Evolutionary conservation across 2,888 invertebrate species (phyloP).

Genomic region (Apotomis turbidana): DNA sequence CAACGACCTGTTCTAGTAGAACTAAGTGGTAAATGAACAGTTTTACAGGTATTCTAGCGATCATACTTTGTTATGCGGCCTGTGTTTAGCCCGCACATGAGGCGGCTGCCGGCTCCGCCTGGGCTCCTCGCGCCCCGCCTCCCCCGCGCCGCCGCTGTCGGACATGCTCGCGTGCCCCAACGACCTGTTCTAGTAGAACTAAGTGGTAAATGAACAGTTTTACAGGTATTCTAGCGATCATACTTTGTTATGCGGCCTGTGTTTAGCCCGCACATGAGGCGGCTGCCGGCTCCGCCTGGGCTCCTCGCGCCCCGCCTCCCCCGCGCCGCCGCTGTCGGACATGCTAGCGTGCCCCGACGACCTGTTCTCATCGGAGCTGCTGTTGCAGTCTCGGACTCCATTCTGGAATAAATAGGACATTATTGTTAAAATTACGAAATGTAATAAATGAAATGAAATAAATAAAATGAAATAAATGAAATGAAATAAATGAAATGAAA

Average conservation of each 20-base stretch:
- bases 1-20: too few relatives aligned
- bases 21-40: not conserved
- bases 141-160: too few relatives aligned
- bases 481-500: not conserved
- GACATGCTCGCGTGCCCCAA: constrained; percentile 87
- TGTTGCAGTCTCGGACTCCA: constrained; percentile 89
- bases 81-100: constrained; percentile 86
- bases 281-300: constrained; percentile 85
- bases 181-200: too few relatives aligned
- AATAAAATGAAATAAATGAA: not conserved
- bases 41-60: too few relatives aligned
- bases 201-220: not conserved
- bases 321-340: constrained; percentile 93
- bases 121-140: constrained; percentile 66
- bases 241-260: constrained; percentile 85
- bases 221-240: too few relatives aligned
- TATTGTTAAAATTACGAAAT: not conserved
- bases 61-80: constrained; percentile 82
- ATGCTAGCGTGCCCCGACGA: constrained; percentile 97
- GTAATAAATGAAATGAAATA: too few relatives aligned
- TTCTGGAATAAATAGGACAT: constrained; percentile 63
- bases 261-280: constrained; percentile 86
- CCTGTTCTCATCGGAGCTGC: constrained; percentile 94
- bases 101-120: constrained; percentile 85
- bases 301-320: constrained; percentile 76